These are phyloP conservation scores for Trogon melanurus DNA, from an alignment of 2,113 vertebrate species.

Conservation along the genomic window DNA sequence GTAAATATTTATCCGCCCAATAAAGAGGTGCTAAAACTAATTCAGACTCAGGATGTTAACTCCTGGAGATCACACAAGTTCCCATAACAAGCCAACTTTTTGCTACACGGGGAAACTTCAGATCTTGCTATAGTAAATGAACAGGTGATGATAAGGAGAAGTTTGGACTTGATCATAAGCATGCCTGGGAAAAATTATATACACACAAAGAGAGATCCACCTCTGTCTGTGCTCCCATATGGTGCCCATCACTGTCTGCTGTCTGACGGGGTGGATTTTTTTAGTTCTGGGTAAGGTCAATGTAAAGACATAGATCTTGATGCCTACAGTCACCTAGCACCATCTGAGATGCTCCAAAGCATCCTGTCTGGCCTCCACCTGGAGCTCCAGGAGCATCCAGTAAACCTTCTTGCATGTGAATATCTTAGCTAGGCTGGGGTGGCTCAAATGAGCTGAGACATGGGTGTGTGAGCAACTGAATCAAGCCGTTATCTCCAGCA, in stretches of 20 bases:
- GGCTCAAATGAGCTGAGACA: not conserved
- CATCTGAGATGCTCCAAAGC: not conserved
- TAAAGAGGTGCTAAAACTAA: slow-evolving; percentile 52
- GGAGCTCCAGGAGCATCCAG: not conserved
- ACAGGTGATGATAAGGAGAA: not conserved
- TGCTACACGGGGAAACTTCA: not conserved
- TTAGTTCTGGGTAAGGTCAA: not conserved
- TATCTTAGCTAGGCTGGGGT: not conserved
- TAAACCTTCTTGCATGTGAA: accelerated
- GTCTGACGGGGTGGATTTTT: not conserved
- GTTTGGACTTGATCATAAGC: not conserved
- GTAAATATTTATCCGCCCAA: slow-evolving; percentile 62
- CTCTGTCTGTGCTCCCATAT: not conserved
- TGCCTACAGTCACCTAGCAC: not conserved
- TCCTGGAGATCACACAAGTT: slow-evolving; percentile 19
- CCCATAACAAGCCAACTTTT: not conserved
- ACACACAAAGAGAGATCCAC: not conserved
- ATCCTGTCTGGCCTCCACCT: not conserved
- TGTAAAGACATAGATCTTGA: not conserved
- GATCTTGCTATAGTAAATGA: not conserved
- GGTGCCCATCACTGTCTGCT: not conserved
- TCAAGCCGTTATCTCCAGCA: not conserved
- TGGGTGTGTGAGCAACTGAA: not conserved
- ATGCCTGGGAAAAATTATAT: not conserved
- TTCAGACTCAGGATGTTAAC: slow-evolving; percentile 51